Evolutionary conservation across 2,888 invertebrate genomes (phyloP), one percentile per base, ranked within the genome.

Genomic region (Hymenopus coronatus): DNA sequence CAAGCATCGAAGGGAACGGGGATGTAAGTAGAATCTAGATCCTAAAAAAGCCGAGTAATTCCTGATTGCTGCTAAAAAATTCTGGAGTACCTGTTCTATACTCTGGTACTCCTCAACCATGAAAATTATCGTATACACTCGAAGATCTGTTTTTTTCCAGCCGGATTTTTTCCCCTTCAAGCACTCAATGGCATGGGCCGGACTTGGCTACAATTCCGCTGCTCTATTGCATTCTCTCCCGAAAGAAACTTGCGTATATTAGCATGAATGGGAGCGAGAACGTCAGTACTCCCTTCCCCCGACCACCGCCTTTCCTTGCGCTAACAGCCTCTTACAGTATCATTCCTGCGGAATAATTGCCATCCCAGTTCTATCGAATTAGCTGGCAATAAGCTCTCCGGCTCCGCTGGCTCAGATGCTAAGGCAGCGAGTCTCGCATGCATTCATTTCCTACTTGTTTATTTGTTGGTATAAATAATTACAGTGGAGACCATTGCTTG

Each of bases 301-400:
- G 54, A 70, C 54, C 54, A 70, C 54, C 54, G 54, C 54, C 54
- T 70, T 70, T 70, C 54, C 54, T 70, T 70, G 54, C 54, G 54
- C 87, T 87, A 87, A 87, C 82, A 82, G 88, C 88, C 89, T 86
- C 89, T 89, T 85, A 85, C 30, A 33, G 54, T 85, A 70, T 83
- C 88, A 46, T 82, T 89, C 88, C 85, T 70, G 88, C 85, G 89
- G 88, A 89, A 89, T 89, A 89, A 89, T 88, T 89, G 89, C 88
- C 82, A 83, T 89, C 84, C 87, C 40, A 83, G 88, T 88, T 87
- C 84, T 83, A 87, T 82, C 89, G 84, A 89, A 89, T 89, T 88
- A 89, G 84, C 82, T 85, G 85, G 88, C 86, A 86, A 89, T 89
- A 88, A 84, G 85, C 85, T 70, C 54, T 70, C 54, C 54, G 54